Conservation (phyloP, 2,113 vertebrate species). For the Nothoprocta pentlandii region DNA sequence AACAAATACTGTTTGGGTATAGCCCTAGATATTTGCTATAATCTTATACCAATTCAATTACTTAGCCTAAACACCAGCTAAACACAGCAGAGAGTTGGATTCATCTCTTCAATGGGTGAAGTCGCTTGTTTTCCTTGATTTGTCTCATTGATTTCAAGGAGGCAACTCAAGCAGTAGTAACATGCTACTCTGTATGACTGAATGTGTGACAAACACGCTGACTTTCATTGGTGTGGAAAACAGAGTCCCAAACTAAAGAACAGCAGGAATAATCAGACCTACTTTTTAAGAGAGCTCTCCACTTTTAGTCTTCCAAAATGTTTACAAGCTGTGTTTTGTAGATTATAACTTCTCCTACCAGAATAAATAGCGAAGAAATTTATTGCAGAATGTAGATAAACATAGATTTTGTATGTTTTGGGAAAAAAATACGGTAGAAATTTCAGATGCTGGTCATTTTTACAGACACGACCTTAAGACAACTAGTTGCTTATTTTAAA, state of each 20-base stretch:
- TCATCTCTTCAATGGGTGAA: neutral
- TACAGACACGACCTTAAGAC: slow-evolving; percentile 17
- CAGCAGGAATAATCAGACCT: slow-evolving; percentile 18
- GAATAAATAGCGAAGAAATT: slow-evolving; percentile 27
- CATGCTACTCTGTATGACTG: neutral
- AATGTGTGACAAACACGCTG: neutral
- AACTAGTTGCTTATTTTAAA: slow-evolving; percentile 37
- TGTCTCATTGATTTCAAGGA: neutral
- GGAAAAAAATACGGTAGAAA: slow-evolving; percentile 1
- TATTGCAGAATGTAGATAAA: slow-evolving; percentile 36
- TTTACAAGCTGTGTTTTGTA: slow-evolving; percentile 22
- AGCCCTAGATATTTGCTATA: neutral
- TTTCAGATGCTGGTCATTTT: slow-evolving; percentile 47
- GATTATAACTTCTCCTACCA: neutral
- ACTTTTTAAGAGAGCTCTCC: neutral
- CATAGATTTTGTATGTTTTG: slow-evolving; percentile 31
- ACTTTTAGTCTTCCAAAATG: neutral
- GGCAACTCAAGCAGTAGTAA: neutral
- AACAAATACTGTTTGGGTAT: neutral
- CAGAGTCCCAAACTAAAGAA: slow-evolving; percentile 18
- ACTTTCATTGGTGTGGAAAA: slow-evolving; percentile 53
- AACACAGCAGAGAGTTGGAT: neutral
- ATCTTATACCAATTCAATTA: neutral
- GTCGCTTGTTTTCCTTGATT: neutral
- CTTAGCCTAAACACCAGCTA: neutral